These are phyloP conservation scores for Hafferia zeledoni DNA, from an alignment of 2,797 vertebrate species.

Conservation along the genomic window DNA sequence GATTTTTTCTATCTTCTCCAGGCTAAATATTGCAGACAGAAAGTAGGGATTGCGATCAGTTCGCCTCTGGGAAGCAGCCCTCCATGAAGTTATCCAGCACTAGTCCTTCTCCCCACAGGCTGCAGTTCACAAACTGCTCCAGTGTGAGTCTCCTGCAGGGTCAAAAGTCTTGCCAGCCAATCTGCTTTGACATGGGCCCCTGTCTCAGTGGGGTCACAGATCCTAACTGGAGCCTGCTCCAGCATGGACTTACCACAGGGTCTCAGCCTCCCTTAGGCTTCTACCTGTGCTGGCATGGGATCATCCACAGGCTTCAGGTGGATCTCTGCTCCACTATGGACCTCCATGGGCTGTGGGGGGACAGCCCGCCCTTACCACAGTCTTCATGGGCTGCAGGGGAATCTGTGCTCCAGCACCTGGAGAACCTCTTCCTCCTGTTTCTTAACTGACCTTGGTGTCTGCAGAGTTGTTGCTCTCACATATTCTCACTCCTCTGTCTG, in stretches of 20 bases:
- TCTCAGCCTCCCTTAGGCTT: background rate
- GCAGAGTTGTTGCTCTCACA: background rate
- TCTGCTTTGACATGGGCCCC: background rate
- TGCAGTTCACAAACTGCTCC: background rate
- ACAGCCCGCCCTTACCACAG: background rate
- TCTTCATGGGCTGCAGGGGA: background rate
- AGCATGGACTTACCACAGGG: rapidly evolving
- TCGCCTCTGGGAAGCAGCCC: background rate
- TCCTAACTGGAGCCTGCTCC: background rate
- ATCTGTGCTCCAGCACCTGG: background rate
- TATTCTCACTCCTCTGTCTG: background rate
- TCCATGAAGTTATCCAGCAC: background rate
- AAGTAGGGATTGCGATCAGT: background rate
- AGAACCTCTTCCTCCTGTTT: background rate
- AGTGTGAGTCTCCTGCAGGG: background rate
- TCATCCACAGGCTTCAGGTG: background rate
- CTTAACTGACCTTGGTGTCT: background rate
- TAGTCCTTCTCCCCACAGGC: background rate
- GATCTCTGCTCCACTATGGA: background rate
- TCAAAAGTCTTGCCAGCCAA: background rate
- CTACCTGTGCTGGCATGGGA: rapidly evolving
- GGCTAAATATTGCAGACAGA: background rate
- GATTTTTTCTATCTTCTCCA: background rate
- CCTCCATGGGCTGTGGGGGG: background rate
- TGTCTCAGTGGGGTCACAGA: background rate